Percentiles rank a stretch among this genome's conserved stretches.
Conservation (phyloP, 2,888 invertebrate species). For the Perizoma affinitatum region DNA sequence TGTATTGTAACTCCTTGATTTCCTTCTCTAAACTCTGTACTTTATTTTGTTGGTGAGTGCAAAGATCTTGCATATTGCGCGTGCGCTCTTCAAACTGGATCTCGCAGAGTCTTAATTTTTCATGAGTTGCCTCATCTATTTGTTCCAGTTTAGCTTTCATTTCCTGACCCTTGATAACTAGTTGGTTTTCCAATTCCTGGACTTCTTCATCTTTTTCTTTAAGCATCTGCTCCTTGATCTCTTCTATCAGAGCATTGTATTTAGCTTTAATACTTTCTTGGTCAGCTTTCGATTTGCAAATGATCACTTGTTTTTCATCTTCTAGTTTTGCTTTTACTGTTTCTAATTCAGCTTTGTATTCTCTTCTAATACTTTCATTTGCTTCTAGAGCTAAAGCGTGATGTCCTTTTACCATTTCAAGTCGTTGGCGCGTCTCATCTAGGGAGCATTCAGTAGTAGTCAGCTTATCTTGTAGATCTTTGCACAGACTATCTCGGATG, state of each 20-base stretch:
- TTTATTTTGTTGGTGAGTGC: constrained; percentile 63
- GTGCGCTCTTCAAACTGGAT: constrained; percentile 78
- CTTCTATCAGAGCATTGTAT: constrained; percentile 63
- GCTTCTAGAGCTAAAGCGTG: constrained; percentile 78
- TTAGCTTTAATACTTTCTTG: constrained; percentile 67
- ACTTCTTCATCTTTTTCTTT: constrained; percentile 69
- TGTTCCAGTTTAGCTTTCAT: constrained; percentile 78
- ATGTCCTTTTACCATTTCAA: constrained; percentile 80
- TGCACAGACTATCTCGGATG: constrained; percentile 73
- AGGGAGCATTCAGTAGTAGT: constrained; percentile 62
- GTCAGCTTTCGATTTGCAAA: constrained; percentile 65
- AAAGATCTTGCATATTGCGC: constrained; percentile 66
- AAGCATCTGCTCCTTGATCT: constrained; percentile 61
- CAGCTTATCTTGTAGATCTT: constrained; percentile 75
- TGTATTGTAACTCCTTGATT: constrained; percentile 63
- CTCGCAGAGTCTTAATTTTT: constrained; percentile 75
- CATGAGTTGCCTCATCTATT: constrained; percentile 72
- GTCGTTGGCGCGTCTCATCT: constrained; percentile 71
- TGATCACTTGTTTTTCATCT: constrained; percentile 72
- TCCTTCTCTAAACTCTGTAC: constrained; percentile 65
- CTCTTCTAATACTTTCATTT: constrained; percentile 78
- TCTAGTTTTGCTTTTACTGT: constrained; percentile 71
- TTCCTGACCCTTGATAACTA: constrained; percentile 65
- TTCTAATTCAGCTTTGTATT: constrained; percentile 77
- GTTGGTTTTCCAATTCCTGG: constrained; percentile 62